Conservation (phyloP, 2,888 invertebrate genomes). For the Drosophila flavopinicola region DNA sequence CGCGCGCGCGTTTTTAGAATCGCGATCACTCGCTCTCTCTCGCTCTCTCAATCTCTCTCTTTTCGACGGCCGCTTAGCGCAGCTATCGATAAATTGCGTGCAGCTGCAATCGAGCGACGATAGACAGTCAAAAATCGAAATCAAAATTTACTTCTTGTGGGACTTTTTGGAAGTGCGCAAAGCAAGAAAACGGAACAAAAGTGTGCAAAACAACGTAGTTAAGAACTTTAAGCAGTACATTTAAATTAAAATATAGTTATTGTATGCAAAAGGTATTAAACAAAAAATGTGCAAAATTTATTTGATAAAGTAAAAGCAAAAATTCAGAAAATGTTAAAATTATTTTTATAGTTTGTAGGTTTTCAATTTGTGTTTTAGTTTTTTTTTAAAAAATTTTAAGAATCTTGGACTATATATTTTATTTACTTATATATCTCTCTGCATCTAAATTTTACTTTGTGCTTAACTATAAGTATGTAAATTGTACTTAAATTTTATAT, state of each 20-base stretch:
- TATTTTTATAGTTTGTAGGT: no score
- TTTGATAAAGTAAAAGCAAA: background rate
- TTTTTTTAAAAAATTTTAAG: no score
- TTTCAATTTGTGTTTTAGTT: no score
- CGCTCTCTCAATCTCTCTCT: no score
- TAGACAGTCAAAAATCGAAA: background rate
- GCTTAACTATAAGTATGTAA: no score
- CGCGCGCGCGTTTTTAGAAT: constrained; percentile 61
- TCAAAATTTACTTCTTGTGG: constrained; percentile 9
- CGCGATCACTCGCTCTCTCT: constrained; percentile 35
- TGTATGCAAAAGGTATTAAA: constrained; percentile 36
- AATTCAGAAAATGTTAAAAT: no score
- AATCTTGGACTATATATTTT: no score
- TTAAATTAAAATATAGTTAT: background rate
- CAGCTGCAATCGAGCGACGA: background rate
- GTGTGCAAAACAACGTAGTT: constrained; percentile 17
- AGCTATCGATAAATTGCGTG: constrained; percentile 1
- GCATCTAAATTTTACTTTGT: no score
- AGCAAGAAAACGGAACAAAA: constrained; percentile 13
- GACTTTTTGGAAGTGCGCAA: constrained; percentile 29
- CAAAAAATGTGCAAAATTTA: background rate
- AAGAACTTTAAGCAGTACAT: background rate
- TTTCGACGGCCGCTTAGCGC: constrained; percentile 19
- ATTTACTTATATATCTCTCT: no score
- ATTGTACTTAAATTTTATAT: no score